A percentile compares a stretch with the other conserved stretches of the same genome.
These are phyloP conservation scores for Phaethornis superciliosus DNA, from an alignment of 2,113 vertebrate genomes.

Conservation along the genomic window DNA sequence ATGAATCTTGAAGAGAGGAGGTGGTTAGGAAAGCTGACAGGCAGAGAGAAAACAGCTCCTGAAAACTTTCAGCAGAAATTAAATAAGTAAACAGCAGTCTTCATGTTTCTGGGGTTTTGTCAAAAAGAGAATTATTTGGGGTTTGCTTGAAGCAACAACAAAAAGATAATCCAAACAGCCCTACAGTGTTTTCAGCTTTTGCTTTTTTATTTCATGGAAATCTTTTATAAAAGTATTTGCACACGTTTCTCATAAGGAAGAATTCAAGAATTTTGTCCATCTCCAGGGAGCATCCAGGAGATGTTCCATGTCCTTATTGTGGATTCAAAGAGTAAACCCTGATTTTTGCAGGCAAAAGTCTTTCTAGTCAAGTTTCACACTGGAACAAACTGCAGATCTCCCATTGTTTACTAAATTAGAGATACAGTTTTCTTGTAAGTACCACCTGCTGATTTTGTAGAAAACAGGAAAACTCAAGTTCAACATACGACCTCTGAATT, in stretches of 20 bases:
- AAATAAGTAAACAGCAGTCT: not conserved
- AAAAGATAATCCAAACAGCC: not conserved
- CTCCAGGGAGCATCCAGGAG: not conserved
- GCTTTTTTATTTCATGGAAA: not conserved
- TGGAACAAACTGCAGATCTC: constrained; percentile 4
- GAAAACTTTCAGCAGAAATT: constrained; percentile 29
- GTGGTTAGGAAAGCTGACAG: not conserved
- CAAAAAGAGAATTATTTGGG: not conserved
- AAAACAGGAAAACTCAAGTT: constrained; percentile 5
- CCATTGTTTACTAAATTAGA: constrained; percentile 12
- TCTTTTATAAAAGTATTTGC: not conserved
- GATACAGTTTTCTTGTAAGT: not conserved
- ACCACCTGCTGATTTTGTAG: constrained; percentile 31
- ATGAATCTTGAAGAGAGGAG: not conserved
- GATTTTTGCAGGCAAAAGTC: not conserved
- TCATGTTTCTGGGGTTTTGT: not conserved
- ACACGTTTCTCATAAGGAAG: not conserved
- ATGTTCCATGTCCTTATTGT: not conserved
- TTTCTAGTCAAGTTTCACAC: constrained; percentile 47
- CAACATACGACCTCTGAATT: not conserved
- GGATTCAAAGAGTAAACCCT: not conserved
- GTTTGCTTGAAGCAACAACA: not conserved
- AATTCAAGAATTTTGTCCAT: not conserved
- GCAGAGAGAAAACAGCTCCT: constrained; percentile 19
- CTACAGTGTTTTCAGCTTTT: not conserved